phyloP scores from a whole-genome alignment of 2,888 invertebrate species.

The Operophtera brumata region DNA sequence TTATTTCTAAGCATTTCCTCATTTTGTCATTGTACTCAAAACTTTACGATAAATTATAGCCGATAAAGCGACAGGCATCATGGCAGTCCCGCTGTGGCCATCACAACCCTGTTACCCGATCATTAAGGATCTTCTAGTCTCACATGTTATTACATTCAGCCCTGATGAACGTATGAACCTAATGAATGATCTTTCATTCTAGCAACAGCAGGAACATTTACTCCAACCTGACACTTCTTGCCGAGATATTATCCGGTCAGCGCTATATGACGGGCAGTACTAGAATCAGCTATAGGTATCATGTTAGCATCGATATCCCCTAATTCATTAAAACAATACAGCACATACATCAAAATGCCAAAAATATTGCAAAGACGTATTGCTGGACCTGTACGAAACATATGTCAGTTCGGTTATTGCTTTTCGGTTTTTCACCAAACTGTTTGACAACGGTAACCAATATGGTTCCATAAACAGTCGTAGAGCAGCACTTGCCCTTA shows the following conservation, averaged over 20 bases:
- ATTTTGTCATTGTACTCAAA: neutral
- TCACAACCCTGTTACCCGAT: neutral
- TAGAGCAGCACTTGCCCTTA: neutral
- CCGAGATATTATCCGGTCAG: neutral
- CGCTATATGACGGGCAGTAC: neutral
- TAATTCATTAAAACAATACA: too few species aligned
- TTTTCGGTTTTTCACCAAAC: neutral
- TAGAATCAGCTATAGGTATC: neutral
- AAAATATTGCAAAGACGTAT: neutral
- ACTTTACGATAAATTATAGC: neutral
- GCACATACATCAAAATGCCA: too few species aligned
- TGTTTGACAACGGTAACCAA: neutral
- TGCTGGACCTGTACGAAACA: neutral
- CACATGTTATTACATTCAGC: neutral
- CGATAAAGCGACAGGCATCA: neutral
- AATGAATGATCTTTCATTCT: neutral
- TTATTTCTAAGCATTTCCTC: neutral
- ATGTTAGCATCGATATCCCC: neutral
- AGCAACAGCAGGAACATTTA: neutral
- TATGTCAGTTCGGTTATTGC: neutral
- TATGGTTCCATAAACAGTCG: neutral
- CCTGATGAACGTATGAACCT: neutral
- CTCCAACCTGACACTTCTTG: neutral
- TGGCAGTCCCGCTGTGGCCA: neutral
- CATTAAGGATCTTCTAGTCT: neutral